Percentiles rank a stretch among this genome's conserved stretches.
Evolutionary conservation across 2,888 invertebrate genomes (phyloP).

Genomic region (Drosophila greeni): DNA sequence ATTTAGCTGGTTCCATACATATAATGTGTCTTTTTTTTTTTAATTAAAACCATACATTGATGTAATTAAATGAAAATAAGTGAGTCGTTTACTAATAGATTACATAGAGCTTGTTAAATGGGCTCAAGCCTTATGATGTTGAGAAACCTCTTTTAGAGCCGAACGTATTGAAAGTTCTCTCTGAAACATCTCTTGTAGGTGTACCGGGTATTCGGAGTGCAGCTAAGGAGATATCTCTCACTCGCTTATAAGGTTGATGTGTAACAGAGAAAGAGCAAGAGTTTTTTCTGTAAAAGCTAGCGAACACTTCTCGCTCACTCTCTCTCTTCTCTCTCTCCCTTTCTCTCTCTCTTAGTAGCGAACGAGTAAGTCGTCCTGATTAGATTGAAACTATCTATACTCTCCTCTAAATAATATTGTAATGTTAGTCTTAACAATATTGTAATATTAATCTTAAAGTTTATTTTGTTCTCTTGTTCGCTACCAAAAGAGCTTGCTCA

Average conservation of each 20-base stretch:
- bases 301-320: too few relatives aligned
- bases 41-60: too few relatives aligned
- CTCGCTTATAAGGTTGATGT: neutral
- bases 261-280: neutral
- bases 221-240: neutral
- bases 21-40: conserved; percentile 48
- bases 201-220: neutral
- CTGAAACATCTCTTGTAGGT: neutral
- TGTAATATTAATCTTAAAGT: too few relatives aligned
- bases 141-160: neutral
- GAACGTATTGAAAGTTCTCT: neutral
- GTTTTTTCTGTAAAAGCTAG: too few relatives aligned
- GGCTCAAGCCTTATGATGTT: neutral
- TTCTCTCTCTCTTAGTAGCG: neutral
- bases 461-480: neutral
- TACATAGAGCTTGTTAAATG: neutral
- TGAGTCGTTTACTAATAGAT: too few relatives aligned
- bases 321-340: too few relatives aligned
- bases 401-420: neutral
- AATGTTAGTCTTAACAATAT: too few relatives aligned
- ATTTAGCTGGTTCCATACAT: conserved; percentile 60
- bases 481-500: too few relatives aligned
- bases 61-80: conserved; percentile 9
- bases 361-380: neutral
- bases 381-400: neutral